phyloP scores from a whole-genome alignment of 2,113 vertebrate genomes.

The Xyrauchen texanus region DNA sequence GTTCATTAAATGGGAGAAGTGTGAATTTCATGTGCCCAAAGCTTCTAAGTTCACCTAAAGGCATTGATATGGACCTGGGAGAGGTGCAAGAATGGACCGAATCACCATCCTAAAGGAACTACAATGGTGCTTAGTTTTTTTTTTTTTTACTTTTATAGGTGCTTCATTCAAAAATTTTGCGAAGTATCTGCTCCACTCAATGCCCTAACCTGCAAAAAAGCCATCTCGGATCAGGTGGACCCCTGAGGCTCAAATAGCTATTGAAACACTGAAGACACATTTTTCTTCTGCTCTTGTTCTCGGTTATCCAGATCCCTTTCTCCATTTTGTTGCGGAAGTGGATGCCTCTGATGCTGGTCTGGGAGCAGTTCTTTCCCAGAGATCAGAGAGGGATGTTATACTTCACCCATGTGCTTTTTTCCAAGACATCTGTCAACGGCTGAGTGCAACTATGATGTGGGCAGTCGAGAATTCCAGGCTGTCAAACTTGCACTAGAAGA shows the following conservation, averaged over 20 bases:
- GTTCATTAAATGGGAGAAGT: too few species aligned
- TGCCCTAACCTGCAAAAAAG: neutral
- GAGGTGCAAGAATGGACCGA: too few species aligned
- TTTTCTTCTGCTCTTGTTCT: neutral
- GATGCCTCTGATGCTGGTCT: too few species aligned
- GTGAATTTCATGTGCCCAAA: too few species aligned
- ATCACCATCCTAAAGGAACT: neutral
- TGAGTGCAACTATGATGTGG: neutral
- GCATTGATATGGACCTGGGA: too few species aligned
- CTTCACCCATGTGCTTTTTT: neutral
- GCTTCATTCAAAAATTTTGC: neutral
- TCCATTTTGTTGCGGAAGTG: too few species aligned
- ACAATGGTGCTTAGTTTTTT: neutral
- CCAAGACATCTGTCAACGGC: neutral
- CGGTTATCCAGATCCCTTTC: neutral
- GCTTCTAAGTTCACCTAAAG: too few species aligned
- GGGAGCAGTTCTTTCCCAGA: neutral
- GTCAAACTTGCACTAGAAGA: neutral
- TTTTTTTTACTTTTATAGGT: neutral
- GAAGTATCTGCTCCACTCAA: neutral
- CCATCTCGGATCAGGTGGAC: neutral
- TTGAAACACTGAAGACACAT: neutral
- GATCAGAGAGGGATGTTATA: neutral
- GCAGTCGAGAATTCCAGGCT: too few species aligned
- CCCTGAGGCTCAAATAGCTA: neutral